Base-by-base conservation (phyloP, 2,888 invertebrate genomes). In the Eupithecia subumbrata region DNA sequence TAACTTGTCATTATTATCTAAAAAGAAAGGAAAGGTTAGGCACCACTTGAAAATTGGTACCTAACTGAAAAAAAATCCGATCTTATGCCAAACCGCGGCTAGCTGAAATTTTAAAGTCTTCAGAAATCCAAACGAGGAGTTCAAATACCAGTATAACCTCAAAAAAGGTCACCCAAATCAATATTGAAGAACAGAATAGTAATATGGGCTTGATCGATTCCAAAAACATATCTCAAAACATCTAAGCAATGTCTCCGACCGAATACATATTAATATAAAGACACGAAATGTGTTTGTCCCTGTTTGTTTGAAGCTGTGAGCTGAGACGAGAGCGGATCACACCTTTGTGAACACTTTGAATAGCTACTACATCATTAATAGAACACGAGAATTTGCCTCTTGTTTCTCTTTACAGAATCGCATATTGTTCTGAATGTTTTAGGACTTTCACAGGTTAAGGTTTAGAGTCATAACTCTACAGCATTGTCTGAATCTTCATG, bases 321-420 rank as follows among this genome's bases (percentile, higher is more conserved):
- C 72, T 66, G 73, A 67, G 67, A 70, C 67, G 64, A 63, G 70
- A 52, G 68, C 63, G 52, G 67, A 60, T 72, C 72, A 74, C 69
- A 66, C 76, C 43, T 60, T 43, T 74, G 56, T 72, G 74, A 56
- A 71, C 70, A 77, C 72, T 77, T 74, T 77, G 74, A 77, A 75
- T 70, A 52, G 56, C 37, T 16, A 43, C 37, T 16, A 43, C 72
- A 60, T 77, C 72, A 75, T 77, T 75, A 74, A 75, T 73, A 73
- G 72, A 69, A 77, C 63, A 71, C 67, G 72, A 74, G 45, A 67
- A 22, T 43, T 2, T 69, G 11, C 25, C 22, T 12, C 63, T 67
- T 45, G 18, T 67, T 66, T 56, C 56, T 25, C 25, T 60, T 25
- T 14, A 60, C 60, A 40, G 37, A 37, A 67, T 67, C 40, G 5